Evolutionary conservation across 2,113 vertebrate genomes (phyloP), one percentile per base, ranked within the genome.

Genomic region (Montifringilla adamsi): DNA sequence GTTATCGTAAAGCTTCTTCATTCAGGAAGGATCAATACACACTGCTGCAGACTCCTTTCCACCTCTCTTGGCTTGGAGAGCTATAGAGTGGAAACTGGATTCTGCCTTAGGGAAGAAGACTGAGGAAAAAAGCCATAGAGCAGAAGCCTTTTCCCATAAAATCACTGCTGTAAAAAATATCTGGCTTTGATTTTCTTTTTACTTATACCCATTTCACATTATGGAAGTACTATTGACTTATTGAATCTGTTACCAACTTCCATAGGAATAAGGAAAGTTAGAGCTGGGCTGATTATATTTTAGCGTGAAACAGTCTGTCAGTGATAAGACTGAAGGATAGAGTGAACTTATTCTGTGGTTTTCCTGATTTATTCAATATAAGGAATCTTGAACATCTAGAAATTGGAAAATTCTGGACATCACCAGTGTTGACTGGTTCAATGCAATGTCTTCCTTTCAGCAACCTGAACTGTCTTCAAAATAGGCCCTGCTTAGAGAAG

Each of bases 141-240:
- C 10, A 59, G 52, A 84, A 82, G 2, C 37, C 43, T 88, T 19
- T 50, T 74, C n/a, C 33, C 18, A 39, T 55, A 50, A 89, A 58
- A 74, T 10, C 3, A 0, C 4, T 62, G 10, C 18, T 1, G 0
- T 43, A 87, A 90, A 47, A 19, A 60, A 12, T 56, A 64, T 27
- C 31, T 84, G 31, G 11, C 7, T 66, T 87, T 62, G 41, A 58
- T 84, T 91, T 76, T 89, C 21, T 28, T 60, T 91, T 87, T 81
- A 21, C 11, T 60, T 69, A 64, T 18, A 66, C 7, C 6, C 5
- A 52, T 82, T 90, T 82, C 62, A 75, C 19, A 20, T 62, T 60
- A 60, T 73, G 24, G 22, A 91, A 47, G 23, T 69, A 52, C 7
- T 66, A 7, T 4, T 55, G 9, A 46, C 8, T 58, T 63, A 39